A percentile compares a stretch with the other conserved stretches of the same genome.
These are phyloP conservation scores for Hemichromis elongatus DNA, from an alignment of 2,113 vertebrate genomes.

Conservation along the genomic window DNA sequence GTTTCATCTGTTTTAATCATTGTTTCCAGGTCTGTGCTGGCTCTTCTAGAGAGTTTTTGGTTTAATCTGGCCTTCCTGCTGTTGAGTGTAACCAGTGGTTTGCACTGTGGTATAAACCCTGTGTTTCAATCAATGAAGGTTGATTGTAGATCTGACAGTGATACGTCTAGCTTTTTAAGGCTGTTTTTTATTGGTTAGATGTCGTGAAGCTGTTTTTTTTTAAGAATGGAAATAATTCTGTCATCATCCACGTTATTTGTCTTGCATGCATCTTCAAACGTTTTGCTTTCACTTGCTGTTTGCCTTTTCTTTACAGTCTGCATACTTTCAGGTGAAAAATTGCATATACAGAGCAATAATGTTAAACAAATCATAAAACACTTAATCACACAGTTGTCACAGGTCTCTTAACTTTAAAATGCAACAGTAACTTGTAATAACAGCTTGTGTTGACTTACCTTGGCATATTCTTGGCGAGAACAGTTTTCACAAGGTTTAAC, in stretches of 20 bases:
- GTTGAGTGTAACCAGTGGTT: not conserved
- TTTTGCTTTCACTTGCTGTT: not conserved
- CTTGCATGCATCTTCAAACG: not conserved
- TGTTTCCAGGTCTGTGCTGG: not conserved
- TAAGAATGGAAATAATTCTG: not conserved
- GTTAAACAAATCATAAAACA: not conserved
- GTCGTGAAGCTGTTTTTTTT: not conserved
- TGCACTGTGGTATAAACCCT: not conserved
- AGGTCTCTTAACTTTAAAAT: not conserved
- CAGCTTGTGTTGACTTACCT: not conserved
- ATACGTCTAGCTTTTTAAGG: not conserved
- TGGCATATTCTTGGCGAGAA: not conserved
- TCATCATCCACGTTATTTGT: not conserved
- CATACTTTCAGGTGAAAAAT: not conserved
- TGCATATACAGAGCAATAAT: not conserved
- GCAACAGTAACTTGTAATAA: not conserved
- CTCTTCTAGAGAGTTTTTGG: not conserved
- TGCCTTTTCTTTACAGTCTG: not conserved
- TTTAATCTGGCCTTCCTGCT: not conserved
- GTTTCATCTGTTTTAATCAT: not conserved
- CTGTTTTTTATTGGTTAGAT: not conserved
- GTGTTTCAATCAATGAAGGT: not conserved
- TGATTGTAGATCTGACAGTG: not conserved
- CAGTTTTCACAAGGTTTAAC: not conserved
- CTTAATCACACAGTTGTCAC: not conserved